Conservation (phyloP, 2,797 vertebrate species). For the Ctenochaetus hawaiiensis region DNA sequence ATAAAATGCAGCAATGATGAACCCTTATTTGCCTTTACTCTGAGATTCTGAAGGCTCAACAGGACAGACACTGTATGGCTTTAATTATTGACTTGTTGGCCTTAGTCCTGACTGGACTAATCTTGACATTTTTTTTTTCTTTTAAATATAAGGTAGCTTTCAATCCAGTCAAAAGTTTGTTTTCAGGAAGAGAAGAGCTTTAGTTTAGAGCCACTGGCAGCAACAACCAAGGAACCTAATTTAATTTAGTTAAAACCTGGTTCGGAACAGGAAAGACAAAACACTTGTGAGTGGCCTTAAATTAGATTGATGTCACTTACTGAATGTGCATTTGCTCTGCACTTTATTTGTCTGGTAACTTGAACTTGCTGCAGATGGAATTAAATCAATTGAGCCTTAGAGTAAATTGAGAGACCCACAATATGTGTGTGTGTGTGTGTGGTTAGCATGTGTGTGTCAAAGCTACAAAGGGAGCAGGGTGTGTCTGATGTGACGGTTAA, state of each 20-base stretch:
- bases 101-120: too few relatives aligned
- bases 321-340: constrained; percentile 42
- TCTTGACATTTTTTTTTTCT: too few relatives aligned
- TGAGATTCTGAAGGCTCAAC: too few relatives aligned
- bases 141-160: background rate
- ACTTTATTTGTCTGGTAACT: constrained; percentile 42
- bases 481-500: constrained; percentile 32
- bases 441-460: constrained; percentile 2
- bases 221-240: constrained; percentile 14
- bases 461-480: constrained; percentile 21
- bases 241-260: constrained; percentile 47
- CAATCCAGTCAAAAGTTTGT: background rate
- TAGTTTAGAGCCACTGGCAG: constrained; percentile 21
- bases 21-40: too few relatives aligned
- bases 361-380: constrained; percentile 54
- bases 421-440: background rate
- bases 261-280: constrained; percentile 8
- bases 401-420: constrained; percentile 45
- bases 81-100: too few relatives aligned
- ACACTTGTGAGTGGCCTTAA: constrained; percentile 37
- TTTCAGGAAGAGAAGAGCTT: constrained; percentile 10
- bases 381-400: constrained; percentile 53
- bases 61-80: too few relatives aligned
- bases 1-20: too few relatives aligned
- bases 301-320: constrained; percentile 62